Base-by-base conservation (phyloP, 2,797 vertebrate species). In the Sphaeramia orbicularis region DNA sequence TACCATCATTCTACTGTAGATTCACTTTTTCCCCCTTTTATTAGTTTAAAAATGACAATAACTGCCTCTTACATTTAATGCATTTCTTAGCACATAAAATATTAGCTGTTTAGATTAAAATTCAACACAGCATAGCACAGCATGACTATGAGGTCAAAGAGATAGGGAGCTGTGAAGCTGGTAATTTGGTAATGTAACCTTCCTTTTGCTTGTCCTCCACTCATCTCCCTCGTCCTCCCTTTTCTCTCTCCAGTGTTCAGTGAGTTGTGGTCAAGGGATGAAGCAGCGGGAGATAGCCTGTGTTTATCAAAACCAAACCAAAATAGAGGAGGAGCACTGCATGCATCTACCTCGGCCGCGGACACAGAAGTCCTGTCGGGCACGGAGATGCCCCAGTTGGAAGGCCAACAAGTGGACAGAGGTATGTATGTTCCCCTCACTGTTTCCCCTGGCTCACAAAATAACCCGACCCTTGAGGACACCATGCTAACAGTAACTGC, bases 251-350 rank as follows among this genome's bases (percentile, higher is more conserved):
- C 81, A 99, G 97, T 99, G 97, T 71, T 98, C 97, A 61, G 95
- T 95, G 81, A 96, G 95, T 65, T 99, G 97, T 86, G 97, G 97
- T 24, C 96, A 93, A 55, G 97, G 97, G 49, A 90, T 92, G 83
- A 97, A 97, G 85, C 87, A 94, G 65, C 95, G 97, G 16, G 94
- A 96, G 47, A 88, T 98, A 10, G 56, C 89, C 77, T 99, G 97
- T 54, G 69, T 94, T 73, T 86, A 94, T 70, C 91, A 86, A 62
- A 93, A 94, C 69, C 94, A 94, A 76, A 87, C 62, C 21, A 89
- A 92, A 87, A 84, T 94, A 70, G 93, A 93, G 63, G 95, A 96
- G 24, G 84, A 88, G 40, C 84, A 86, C 41, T 99, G 97, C 67
- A 82, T 87, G 64, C 94, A 95, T 76, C 91, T 96, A 71, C 89